Evolutionary conservation across 1,140 invertebrate species (phyloP).

Genomic region (Drosophila nebulosa): DNA sequence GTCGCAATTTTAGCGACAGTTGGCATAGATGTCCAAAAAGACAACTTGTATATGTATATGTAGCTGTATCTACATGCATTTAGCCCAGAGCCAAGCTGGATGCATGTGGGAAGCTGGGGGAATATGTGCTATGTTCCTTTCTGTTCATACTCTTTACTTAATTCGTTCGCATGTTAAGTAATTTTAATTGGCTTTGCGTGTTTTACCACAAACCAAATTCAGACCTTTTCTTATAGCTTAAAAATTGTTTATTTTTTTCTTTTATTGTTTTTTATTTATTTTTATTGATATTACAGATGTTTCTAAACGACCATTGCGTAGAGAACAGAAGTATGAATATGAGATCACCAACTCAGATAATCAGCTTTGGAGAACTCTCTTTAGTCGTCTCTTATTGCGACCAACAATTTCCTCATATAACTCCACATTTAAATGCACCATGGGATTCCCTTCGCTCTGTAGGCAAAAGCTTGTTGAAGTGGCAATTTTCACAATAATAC

Average conservation of each 20-base stretch:
- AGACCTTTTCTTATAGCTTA: neutral
- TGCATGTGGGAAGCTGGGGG: constrained; percentile 6
- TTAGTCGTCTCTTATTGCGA: too few relatives aligned
- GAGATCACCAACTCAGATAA: neutral
- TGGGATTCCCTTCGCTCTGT: neutral
- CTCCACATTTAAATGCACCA: neutral
- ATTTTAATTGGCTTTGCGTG: constrained; percentile 21
- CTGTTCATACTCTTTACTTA: constrained; percentile 9
- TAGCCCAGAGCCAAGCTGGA: neutral
- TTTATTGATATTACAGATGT: constrained; percentile 11
- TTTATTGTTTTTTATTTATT: neutral
- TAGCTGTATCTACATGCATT: neutral
- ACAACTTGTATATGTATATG: constrained; percentile 1
- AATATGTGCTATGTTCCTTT: constrained; percentile 7
- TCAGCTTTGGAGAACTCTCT: too few relatives aligned
- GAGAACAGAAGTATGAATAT: neutral
- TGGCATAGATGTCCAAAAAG: constrained; percentile 12
- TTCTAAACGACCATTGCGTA: neutral
- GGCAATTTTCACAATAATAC: neutral
- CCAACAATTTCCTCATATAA: neutral
- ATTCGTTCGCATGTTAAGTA: constrained; percentile 13
- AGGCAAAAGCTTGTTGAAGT: neutral
- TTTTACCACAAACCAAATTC: constrained; percentile 6
- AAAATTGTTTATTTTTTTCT: neutral
- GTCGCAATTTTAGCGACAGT: constrained; percentile 8